Evolutionary conservation across 2,888 invertebrate species (phyloP).

Genomic region (Morpho helenor): DNA sequence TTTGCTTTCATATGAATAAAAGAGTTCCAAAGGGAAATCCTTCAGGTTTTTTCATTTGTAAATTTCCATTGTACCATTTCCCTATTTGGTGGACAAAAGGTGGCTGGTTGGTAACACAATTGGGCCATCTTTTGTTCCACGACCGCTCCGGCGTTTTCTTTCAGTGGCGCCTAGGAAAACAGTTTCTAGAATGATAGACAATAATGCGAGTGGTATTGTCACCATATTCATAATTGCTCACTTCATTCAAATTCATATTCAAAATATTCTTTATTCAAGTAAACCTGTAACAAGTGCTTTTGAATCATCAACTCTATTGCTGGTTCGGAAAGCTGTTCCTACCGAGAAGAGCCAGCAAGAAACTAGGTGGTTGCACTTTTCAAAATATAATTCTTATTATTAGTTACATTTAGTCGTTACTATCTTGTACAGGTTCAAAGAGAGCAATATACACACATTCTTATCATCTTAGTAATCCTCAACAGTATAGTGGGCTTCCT

Average conservation of each 20-base stretch:
- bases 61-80: slow-evolving; percentile 46
- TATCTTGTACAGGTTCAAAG: too few species aligned
- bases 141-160: slow-evolving; percentile 45
- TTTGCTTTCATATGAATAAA: slow-evolving; percentile 23
- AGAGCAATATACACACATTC: too few species aligned
- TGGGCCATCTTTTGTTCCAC: slow-evolving; percentile 53
- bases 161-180: slow-evolving; percentile 49
- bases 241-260: slow-evolving; percentile 36
- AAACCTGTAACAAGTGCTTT: too few species aligned
- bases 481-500: too few species aligned
- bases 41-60: slow-evolving; percentile 30
- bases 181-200: slow-evolving; percentile 56
- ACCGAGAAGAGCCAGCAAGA: too few species aligned
- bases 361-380: too few species aligned
- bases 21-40: slow-evolving; percentile 24
- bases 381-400: too few species aligned
- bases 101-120: slow-evolving; percentile 52
- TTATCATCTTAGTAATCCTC: too few species aligned
- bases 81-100: slow-evolving; percentile 49
- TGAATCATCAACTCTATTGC: too few species aligned
- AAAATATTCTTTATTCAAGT: too few species aligned
- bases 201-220: slow-evolving; percentile 58
- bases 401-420: too few species aligned
- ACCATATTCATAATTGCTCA: slow-evolving; percentile 53
- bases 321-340: too few species aligned